Conservation (phyloP, 2,888 invertebrate species). For the Diplolepis rosae region DNA sequence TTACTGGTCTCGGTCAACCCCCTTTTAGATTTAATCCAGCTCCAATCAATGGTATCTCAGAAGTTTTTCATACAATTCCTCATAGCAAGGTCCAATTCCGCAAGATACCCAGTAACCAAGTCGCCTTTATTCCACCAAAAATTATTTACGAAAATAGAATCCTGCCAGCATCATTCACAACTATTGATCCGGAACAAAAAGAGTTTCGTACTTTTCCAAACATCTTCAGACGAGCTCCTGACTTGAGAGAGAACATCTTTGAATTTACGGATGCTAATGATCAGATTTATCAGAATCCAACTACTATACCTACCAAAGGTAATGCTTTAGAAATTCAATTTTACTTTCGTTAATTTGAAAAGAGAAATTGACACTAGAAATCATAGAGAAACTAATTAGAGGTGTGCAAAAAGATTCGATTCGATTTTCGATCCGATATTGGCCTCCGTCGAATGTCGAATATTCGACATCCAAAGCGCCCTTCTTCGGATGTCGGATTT, state of each 20-base stretch:
- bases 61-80: constrained; percentile 34
- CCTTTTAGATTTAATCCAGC: constrained; percentile 23
- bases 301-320: neutral
- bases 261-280: neutral
- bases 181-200: neutral
- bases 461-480: too few relatives aligned
- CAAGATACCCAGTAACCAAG: constrained; percentile 46
- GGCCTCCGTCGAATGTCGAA: too few relatives aligned
- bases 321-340: neutral
- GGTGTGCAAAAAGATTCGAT: too few relatives aligned
- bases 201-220: neutral
- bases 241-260: neutral
- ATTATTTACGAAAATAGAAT: constrained; percentile 53
- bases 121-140: constrained; percentile 52
- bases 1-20: neutral
- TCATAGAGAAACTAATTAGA: too few relatives aligned
- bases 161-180: constrained; percentile 48
- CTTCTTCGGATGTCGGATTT: too few relatives aligned
- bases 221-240: constrained; percentile 22
- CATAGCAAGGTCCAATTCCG: constrained; percentile 43
- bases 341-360: too few relatives aligned
- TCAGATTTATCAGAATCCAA: neutral
- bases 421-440: too few relatives aligned
- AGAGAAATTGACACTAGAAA: too few relatives aligned
- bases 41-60: constrained; percentile 31